Conservation (phyloP, 2,113 vertebrate genomes). For the Ophthalmolycus amberensis region DNA sequence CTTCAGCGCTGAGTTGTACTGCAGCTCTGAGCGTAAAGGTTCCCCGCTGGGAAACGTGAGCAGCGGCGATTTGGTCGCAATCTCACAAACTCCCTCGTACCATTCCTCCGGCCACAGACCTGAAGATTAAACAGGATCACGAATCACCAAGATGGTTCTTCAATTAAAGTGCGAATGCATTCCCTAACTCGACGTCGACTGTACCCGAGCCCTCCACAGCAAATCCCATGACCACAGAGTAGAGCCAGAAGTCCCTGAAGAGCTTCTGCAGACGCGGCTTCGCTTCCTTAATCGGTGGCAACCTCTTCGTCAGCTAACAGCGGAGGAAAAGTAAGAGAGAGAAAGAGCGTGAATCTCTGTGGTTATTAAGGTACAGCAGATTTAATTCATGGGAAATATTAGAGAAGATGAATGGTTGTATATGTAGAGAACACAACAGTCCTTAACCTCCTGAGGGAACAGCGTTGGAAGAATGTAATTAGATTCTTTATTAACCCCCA, state of each 20-base stretch:
- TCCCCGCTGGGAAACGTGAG: conserved; percentile 97
- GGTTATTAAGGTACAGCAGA: background rate
- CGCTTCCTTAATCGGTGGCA: conserved; percentile 96
- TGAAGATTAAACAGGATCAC: conserved; percentile 55
- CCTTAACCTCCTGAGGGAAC: too few species aligned
- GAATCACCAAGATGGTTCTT: background rate
- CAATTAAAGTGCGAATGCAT: background rate
- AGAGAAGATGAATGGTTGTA: background rate
- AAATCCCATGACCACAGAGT: conserved; percentile 98
- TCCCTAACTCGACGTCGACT: too few species aligned
- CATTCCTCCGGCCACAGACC: conserved; percentile 99
- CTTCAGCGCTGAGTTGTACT: conserved; percentile 99
- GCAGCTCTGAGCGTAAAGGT: conserved; percentile 95
- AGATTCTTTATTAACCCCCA: too few species aligned
- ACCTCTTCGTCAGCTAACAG: conserved; percentile 89
- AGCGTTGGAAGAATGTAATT: too few species aligned
- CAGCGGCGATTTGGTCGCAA: conserved; percentile 95
- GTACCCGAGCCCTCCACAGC: conserved; percentile 97
- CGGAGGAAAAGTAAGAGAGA: background rate
- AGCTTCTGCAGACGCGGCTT: conserved; percentile 97
- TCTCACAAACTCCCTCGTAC: conserved; percentile 99
- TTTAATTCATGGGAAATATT: background rate
- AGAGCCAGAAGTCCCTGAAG: conserved; percentile 98
- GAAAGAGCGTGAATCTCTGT: background rate
- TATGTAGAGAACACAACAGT: too few species aligned